These are phyloP conservation scores for Bombus superbus DNA, from an alignment of 1,140 invertebrate genomes.

Conservation along the genomic window DNA sequence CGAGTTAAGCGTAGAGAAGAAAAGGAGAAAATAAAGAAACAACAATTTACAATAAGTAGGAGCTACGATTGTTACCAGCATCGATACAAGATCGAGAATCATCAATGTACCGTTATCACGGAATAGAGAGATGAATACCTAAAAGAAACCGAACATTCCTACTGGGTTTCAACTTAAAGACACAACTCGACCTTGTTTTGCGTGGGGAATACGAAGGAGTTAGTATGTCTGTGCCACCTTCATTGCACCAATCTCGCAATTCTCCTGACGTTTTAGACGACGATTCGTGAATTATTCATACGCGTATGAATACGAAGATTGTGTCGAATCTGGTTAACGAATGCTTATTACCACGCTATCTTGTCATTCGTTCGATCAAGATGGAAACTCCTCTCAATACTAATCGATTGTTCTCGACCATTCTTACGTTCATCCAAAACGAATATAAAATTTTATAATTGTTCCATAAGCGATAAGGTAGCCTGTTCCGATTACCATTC, in stretches of 20 bases:
- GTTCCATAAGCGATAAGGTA: neutral
- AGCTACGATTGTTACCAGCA: neutral
- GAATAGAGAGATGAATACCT: conserved; percentile 43
- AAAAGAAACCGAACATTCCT: conserved; percentile 9
- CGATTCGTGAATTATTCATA: conserved; percentile 32
- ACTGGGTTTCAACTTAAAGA: conserved; percentile 30
- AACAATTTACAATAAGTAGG: neutral
- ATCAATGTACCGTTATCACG: conserved; percentile 46
- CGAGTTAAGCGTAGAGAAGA: neutral
- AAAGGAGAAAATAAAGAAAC: neutral
- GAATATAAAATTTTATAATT: neutral
- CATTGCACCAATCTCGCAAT: neutral
- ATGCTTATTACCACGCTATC: neutral
- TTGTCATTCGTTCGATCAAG: neutral
- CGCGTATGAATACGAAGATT: neutral
- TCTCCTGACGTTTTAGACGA: conserved; percentile 10
- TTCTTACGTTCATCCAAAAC: neutral
- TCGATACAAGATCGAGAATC: conserved; percentile 39
- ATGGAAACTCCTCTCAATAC: neutral
- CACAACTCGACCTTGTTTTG: conserved; percentile 24
- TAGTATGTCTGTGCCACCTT: neutral
- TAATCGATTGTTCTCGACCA: neutral
- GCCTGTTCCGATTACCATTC: neutral
- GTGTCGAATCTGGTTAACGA: conserved; percentile 1
- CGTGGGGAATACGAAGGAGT: conserved; percentile 14